Conservation (phyloP, 2,888 invertebrate species). For the Caenorhabditis japonica region DNA sequence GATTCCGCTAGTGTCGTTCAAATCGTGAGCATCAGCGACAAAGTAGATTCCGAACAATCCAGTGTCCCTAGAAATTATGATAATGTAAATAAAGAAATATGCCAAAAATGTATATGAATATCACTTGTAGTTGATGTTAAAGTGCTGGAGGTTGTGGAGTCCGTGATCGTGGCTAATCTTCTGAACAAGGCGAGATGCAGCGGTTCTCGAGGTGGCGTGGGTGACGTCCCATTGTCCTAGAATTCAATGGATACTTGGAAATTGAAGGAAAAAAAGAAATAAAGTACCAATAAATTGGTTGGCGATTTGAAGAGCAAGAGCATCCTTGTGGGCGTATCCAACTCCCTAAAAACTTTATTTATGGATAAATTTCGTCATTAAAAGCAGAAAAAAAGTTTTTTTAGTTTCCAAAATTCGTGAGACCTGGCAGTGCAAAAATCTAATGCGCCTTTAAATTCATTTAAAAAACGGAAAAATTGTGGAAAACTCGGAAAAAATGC, state of each 20-base stretch:
- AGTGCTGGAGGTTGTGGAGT: conserved; percentile 81
- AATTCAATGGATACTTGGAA: background rate
- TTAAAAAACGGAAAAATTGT: no score
- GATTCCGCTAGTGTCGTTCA: conserved; percentile 61
- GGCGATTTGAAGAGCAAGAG: conserved; percentile 67
- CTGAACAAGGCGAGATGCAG: conserved; percentile 70
- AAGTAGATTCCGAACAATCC: conserved; percentile 73
- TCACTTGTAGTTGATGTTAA: conserved; percentile 95
- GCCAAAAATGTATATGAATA: no score
- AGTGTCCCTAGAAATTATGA: conserved; percentile 56
- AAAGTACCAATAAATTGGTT: conserved; percentile 58
- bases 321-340: conserved; percentile 69
- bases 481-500: no score
- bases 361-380: no score
- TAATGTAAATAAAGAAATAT: background rate
- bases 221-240: conserved; percentile 74
- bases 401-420: no score
- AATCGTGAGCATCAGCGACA: conserved; percentile 67
- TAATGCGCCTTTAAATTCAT: no score
- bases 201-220: conserved; percentile 70
- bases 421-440: no score
- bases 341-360: conserved; percentile 64
- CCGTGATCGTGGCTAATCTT: conserved; percentile 66
- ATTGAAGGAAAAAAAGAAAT: conserved; percentile 6
- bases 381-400: no score